Base-by-base conservation (phyloP, 1,140 invertebrate species). In the Uloborus diversus region DNA sequence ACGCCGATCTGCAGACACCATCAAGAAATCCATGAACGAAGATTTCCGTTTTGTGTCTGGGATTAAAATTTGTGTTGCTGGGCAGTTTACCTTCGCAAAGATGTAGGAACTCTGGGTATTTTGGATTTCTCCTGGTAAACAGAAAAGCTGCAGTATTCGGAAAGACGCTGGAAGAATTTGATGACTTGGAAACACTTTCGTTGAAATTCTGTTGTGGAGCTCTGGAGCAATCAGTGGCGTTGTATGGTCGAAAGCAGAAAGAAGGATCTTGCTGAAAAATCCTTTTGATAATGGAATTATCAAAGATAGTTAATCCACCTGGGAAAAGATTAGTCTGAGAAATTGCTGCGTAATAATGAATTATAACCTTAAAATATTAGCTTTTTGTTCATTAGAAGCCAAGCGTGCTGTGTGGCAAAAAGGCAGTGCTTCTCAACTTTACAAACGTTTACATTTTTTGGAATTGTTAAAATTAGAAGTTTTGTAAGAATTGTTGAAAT, bases 21-120 rank as follows among this genome's bases (percentile, higher is more conserved):
- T 79, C 76, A 2, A 79, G 35, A 25, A 27, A 79, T 0, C 76
- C 76, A 61, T 79, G 76, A 27, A 79, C 69, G 23, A 79, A 64
- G 25, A 79, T 33, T 20, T 79, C 76, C 0, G 76, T 79, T 27
- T 59, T 30, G 4, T 23, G 7, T 17, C 32, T 42, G 2, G 76
- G 53, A 28, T 57, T 49, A 28, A 79, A 79, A 1, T 68, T 47
- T 0, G 64, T 47, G 32, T 69, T 69, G 14, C 25, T 49, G 3
- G 76, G 53, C 2, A 79, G 20, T 20, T 37, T 7, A 0, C 64
- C 53, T 4, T 23, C 13, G 30, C 76, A 79, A 0, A 14, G 1
- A n/a, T 79, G 76, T 0, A 79, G 32, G 23, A 49, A 79, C 30
- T 79, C 76, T n/a, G 76, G 76, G 17, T 59, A n/a, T 2, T 27